These are phyloP conservation scores for Steinernema hermaphroditum DNA, from an alignment of 2,888 invertebrate species.

Conservation along the genomic window DNA sequence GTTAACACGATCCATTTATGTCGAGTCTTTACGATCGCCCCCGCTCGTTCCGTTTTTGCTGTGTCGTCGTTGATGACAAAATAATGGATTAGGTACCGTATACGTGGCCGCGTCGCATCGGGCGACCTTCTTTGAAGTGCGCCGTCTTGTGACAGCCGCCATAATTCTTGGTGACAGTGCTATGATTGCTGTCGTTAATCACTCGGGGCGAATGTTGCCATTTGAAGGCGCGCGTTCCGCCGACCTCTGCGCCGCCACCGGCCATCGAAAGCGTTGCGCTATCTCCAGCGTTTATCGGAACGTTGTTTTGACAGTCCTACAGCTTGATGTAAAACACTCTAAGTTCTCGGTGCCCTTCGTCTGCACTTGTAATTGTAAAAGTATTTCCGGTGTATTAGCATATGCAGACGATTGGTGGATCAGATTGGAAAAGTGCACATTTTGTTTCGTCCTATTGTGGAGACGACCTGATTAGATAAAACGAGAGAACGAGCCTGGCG, in stretches of 20 bases:
- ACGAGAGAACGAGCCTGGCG: too few species aligned
- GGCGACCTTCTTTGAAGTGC: constrained; percentile 30
- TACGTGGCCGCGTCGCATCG: constrained; percentile 20
- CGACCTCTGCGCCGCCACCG: constrained; percentile 3
- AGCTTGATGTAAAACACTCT: background rate
- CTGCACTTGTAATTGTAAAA: background rate
- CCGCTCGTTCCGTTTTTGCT: constrained; percentile 1
- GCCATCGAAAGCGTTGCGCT: background rate
- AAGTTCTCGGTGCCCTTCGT: background rate
- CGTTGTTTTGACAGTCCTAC: background rate
- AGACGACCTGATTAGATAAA: too few species aligned
- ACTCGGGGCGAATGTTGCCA: constrained; percentile 29
- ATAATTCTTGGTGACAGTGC: constrained; percentile 31
- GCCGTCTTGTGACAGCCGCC: constrained; percentile 30
- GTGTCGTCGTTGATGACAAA: constrained; percentile 21
- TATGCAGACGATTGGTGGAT: too few species aligned
- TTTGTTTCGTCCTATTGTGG: too few species aligned
- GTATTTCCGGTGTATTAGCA: too few species aligned
- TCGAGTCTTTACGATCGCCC: background rate
- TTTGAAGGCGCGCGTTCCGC: constrained; percentile 30
- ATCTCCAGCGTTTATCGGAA: background rate
- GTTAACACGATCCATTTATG: background rate
- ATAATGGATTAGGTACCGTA: constrained; percentile 31
- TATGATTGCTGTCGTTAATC: constrained; percentile 31
- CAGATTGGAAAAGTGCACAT: too few species aligned